phyloP scores from a whole-genome alignment of 2,797 vertebrate species.

The Ispidina picta region DNA sequence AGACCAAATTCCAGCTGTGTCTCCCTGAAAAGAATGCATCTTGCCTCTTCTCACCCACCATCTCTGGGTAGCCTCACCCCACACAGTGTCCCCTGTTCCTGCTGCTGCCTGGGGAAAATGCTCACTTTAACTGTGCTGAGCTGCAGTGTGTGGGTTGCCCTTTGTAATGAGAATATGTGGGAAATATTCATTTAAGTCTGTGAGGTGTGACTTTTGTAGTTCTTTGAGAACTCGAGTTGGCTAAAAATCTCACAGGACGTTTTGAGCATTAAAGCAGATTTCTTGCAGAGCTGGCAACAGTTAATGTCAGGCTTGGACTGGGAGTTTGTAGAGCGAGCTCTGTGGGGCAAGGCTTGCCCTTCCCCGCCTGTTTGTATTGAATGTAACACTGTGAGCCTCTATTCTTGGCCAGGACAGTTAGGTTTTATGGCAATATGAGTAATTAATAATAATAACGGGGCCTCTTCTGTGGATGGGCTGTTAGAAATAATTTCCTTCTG shows the following conservation, averaged over 20 bases:
- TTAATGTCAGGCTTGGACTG: not conserved
- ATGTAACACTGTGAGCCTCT: not conserved
- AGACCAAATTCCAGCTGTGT: not conserved
- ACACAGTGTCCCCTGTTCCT: not conserved
- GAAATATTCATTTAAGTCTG: not conserved
- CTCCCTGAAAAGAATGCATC: not conserved
- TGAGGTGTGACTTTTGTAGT: not conserved
- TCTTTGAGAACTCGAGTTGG: rapidly evolving
- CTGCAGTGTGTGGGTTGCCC: not conserved
- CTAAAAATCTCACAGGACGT: not conserved
- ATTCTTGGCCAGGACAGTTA: constrained; percentile 18
- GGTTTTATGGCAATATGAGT: constrained; percentile 41
- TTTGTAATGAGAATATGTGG: not conserved
- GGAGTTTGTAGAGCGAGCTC: not conserved
- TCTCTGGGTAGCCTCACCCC: not conserved
- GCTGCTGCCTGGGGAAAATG: not conserved
- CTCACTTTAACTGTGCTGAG: not conserved
- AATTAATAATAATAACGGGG: constrained; percentile 57
- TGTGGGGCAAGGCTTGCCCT: not conserved
- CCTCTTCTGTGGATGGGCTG: constrained; percentile 12
- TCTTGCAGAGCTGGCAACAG: not conserved
- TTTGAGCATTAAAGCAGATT: not conserved
- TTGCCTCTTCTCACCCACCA: rapidly evolving
- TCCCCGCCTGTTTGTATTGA: not conserved
- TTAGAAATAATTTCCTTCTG: constrained; percentile 56